phyloP scores from a whole-genome alignment of 2,888 invertebrate genomes.

The Gryllus longicercus region DNA sequence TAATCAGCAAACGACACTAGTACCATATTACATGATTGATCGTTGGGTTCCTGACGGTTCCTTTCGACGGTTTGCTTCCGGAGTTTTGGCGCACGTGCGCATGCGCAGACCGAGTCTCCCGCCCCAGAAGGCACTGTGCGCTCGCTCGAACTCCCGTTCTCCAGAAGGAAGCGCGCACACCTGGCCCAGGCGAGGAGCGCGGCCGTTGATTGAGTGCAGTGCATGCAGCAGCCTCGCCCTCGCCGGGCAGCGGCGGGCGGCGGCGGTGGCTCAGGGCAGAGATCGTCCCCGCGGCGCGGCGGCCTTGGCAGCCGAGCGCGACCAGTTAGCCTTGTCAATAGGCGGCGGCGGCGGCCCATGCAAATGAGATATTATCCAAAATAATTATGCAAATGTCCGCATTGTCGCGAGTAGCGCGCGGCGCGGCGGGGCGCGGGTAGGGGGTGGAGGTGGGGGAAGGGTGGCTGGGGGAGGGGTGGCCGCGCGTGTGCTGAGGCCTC shows the following conservation, averaged over 20 bases:
- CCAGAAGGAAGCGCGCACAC: too few species aligned
- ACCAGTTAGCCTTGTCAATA: slow-evolving; percentile 1
- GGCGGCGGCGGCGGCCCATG: background rate
- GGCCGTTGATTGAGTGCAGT: background rate
- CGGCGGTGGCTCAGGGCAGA: background rate
- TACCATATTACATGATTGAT: too few species aligned
- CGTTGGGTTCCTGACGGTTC: too few species aligned
- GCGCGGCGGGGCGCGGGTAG: background rate
- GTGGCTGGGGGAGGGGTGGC: background rate
- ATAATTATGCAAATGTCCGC: slow-evolving; percentile 2
- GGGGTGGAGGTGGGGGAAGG: background rate
- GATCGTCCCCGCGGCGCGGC: background rate
- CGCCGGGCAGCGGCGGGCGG: background rate
- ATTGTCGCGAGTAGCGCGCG: slow-evolving; percentile 3
- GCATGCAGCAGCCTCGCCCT: background rate
- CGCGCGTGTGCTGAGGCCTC: too few species aligned
- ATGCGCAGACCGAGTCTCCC: too few species aligned
- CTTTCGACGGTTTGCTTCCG: too few species aligned
- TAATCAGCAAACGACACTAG: too few species aligned
- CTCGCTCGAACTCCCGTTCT: too few species aligned
- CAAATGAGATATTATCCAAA: background rate
- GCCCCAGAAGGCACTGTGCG: too few species aligned
- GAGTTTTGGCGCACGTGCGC: too few species aligned
- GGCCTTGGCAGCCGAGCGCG: background rate
- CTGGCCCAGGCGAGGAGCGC: too few species aligned